Evolutionary conservation across 2,113 vertebrate species (phyloP), one percentile per base, ranked within the genome.

Genomic region (Rhombomys opimus): DNA sequence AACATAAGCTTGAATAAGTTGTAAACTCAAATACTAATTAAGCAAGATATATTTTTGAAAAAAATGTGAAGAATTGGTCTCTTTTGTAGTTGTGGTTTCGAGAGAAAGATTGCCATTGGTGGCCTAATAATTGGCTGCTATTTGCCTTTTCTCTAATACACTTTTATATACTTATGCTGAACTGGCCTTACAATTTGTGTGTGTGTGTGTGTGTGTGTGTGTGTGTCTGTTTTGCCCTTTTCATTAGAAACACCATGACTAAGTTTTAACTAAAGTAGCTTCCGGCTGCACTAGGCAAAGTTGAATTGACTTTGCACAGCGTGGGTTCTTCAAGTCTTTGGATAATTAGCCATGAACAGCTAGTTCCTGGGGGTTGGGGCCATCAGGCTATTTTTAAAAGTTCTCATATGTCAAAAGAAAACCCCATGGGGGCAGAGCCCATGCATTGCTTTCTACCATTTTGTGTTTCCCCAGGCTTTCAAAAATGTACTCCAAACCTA

Each of bases 221-320:
- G 54, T 57, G 54, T 57, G 54, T 97, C 76, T 89, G 68, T 84
- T 89, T 97, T 96, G 27, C 90, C 92, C 73, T 88, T 96, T 96
- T 97, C 92, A 96, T 94, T 90, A 96, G 86, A 95, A 96, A 95
- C 95, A 92, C 94, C 52, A 87, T 50, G 96, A 95, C 94, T 91
- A 93, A 97, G 86, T 77, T 94, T 94, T 97, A 95, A 95, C 92
- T 97, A 87, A 96, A 96, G 93, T 95, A 95, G 95, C 97, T 97
- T 97, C 93, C 46, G 97, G 96, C 90, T 87, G 63, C 89, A 96
- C 82, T 68, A 92, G 88, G 92, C 52, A 93, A 97, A 96, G 92
- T 81, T 95, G 92, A 97, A 97, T 96, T 95, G 94, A 97, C 90
- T 97, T 95, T 96, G 88, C 97, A 95, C 97, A 97, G 97, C 94